Evolutionary conservation across 1,140 invertebrate genomes (phyloP).

Genomic region (Nixonia krombeini): DNA sequence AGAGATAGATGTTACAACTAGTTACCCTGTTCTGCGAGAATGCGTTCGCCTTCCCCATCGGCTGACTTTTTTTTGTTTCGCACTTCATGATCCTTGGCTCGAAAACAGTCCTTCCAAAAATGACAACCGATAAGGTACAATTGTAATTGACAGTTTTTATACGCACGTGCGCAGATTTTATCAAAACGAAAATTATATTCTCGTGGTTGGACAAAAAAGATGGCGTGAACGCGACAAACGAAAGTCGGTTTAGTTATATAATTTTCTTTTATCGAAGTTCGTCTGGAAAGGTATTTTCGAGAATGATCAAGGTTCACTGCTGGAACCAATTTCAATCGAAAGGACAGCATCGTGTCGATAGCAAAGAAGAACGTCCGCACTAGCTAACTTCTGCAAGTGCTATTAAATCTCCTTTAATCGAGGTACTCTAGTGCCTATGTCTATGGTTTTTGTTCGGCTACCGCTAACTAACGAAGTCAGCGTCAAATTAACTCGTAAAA

Average conservation of each 20-base stretch:
- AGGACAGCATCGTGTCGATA: constrained; percentile 23
- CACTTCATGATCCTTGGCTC: neutral
- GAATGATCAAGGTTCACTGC: neutral
- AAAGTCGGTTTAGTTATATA: no score
- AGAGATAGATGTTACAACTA: constrained; percentile 66
- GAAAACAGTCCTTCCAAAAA: no score
- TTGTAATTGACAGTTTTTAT: no score
- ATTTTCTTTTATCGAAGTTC: no score
- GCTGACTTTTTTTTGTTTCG: neutral
- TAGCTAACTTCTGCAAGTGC: constrained; percentile 64
- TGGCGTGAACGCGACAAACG: no score
- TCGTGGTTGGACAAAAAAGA: no score
- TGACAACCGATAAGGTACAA: no score
- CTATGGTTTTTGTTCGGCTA: constrained; percentile 47
- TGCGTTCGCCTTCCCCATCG: constrained; percentile 51
- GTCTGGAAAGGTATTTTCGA: neutral
- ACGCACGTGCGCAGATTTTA: no score
- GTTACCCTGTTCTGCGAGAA: constrained; percentile 67
- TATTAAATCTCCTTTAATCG: constrained; percentile 50
- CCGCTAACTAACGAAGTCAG: constrained; percentile 50
- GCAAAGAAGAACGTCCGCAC: constrained; percentile 54
- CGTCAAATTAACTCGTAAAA: constrained; percentile 43
- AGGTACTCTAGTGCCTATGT: constrained; percentile 59
- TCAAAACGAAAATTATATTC: no score
- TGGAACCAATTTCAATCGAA: neutral